phyloP scores from a whole-genome alignment of 2,888 invertebrate species.

The Dolichopus griseipennis region DNA sequence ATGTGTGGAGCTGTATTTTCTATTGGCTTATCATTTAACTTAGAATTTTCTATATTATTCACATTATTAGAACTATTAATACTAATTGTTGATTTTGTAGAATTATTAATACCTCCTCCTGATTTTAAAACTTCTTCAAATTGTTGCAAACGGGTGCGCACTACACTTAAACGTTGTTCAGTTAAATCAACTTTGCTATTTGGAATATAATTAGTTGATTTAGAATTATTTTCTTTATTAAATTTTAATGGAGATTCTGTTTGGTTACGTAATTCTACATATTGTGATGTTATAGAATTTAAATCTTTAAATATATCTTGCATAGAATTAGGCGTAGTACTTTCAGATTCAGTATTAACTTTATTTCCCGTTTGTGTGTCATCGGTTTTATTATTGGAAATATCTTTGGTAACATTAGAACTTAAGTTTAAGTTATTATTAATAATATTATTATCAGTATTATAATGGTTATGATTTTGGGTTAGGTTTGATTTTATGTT shows the following conservation, averaged over 20 bases:
- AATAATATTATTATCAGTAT: neutral
- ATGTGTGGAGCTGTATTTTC: neutral
- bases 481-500: neutral
- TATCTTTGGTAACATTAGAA: conserved; percentile 35
- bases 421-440: conserved; percentile 26
- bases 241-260: conserved; percentile 11
- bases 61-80: conserved; percentile 17
- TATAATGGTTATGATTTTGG: neutral
- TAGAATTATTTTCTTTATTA: neutral
- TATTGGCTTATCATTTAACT: neutral
- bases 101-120: neutral
- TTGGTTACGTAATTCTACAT: conserved; percentile 21
- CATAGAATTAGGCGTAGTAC: conserved; percentile 13
- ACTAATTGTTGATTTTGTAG: conserved; percentile 12
- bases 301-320: conserved; percentile 11
- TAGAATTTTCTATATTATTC: conserved; percentile 12
- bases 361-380: conserved; percentile 27
- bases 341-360: conserved; percentile 19
- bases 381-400: conserved; percentile 24
- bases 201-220: neutral
- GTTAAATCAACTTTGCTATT: neutral
- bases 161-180: conserved; percentile 30
- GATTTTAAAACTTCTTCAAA: conserved; percentile 30
- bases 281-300: conserved; percentile 17
- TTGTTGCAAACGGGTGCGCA: conserved; percentile 34